Evolutionary conservation across 2,888 invertebrate species (phyloP).

Genomic region (Copidosoma aretas): DNA sequence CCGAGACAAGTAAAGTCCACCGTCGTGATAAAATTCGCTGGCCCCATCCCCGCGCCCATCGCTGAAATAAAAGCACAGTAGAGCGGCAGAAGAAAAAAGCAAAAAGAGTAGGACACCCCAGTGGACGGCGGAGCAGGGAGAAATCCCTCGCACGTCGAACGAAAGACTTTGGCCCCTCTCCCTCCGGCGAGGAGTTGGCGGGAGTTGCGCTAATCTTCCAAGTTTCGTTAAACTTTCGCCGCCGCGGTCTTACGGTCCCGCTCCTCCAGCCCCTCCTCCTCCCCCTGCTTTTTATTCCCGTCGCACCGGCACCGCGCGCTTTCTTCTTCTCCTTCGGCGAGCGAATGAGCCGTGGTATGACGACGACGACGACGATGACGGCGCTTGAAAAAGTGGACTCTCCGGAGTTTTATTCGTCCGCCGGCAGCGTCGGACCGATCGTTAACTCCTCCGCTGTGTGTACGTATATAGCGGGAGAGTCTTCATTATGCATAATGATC

Average conservation of each 20-base stretch:
- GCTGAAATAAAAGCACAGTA: background rate
- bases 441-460: too few relatives aligned
- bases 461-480: too few relatives aligned
- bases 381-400: too few relatives aligned
- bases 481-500: too few relatives aligned
- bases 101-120: background rate
- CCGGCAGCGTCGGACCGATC: too few relatives aligned
- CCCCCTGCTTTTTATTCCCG: conserved; percentile 3
- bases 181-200: too few relatives aligned
- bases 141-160: conserved; percentile 1
- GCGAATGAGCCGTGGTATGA: conserved; percentile 12
- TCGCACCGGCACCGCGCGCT: conserved; percentile 1
- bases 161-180: conserved; percentile 20
- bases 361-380: conserved; percentile 26
- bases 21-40: too few relatives aligned
- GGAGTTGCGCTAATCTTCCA: conserved; percentile 48
- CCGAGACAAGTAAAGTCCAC: too few relatives aligned
- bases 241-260: conserved; percentile 26
- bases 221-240: conserved; percentile 47
- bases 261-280: conserved; percentile 28
- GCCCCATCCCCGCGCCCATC: background rate
- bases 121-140: too few relatives aligned
- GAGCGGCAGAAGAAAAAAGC: background rate
- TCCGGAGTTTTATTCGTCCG: too few relatives aligned
- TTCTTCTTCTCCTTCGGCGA: background rate